Evolutionary conservation across 2,797 vertebrate genomes (phyloP), one percentile per base, ranked within the genome.

Genomic region (Pantherophis alleghaniensis): DNA sequence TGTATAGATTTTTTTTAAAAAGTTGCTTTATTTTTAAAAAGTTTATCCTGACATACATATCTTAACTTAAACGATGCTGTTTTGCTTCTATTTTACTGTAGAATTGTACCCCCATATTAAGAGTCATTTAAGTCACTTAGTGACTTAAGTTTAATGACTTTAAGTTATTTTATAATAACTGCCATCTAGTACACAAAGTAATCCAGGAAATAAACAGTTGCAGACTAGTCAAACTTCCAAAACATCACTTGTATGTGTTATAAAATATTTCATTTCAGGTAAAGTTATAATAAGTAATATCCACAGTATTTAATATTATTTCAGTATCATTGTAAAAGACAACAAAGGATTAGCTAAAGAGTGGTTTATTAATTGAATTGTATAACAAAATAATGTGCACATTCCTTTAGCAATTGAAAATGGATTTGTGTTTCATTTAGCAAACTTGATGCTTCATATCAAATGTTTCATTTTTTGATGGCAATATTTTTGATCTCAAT

Each of bases 211-310:
- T 42, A 10, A 24, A 42, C 37, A 57, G 9, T 56, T 51, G 18
- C 7, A 59, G 7, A 47, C 14, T 5, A 51, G 26, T 28, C 0
- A 57, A 79, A 16, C 14, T 57, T 53, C 22, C 37, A 7, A 56
- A 74, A 6, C 18, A 90, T 56, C 51, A 51, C 51, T 91, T 61
- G 47, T 87, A 92, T 87, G 90, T 16, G 16, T 63, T 57, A 24
- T 56, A 28, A 83, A 42, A 42, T 79, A 42, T 74, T 91, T 90
- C 47, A 91, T 94, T 60, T 91, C 32, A 88, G 56, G 56, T n/a
- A 83, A 83, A 83, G 69, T 47, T 79, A 42, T 79, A 74, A 74
- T 20, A 42, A 42, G 16, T 79, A 24, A 47, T 24, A 47, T 83
- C 42, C 37, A 12, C 4, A 83, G 51, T 1, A 57, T 5, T 20